A percentile compares a stretch with the other conserved stretches of the same genome.
phyloP scores from a whole-genome alignment of 2,113 vertebrate species.

The Equus przewalskii region DNA sequence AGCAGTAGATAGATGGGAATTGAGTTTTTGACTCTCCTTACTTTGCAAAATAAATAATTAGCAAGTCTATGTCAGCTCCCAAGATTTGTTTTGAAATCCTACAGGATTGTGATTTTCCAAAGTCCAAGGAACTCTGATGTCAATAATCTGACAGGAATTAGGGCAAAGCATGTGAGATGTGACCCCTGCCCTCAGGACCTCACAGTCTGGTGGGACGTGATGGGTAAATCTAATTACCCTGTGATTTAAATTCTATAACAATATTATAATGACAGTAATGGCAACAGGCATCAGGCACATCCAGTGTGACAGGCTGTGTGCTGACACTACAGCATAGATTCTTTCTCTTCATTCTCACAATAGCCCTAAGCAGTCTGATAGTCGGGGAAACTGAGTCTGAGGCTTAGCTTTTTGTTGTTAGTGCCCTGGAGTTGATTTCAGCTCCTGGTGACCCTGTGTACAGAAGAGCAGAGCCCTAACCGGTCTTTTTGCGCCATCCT shows the following conservation, averaged over 20 bases:
- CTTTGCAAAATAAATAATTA: constrained; percentile 23
- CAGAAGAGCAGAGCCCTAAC: too few species aligned
- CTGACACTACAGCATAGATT: fast-evolving
- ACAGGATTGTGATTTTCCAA: neutral
- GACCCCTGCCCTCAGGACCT: neutral
- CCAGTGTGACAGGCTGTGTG: neutral
- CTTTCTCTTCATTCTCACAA: neutral
- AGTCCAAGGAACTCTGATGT: neutral
- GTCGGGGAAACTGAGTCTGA: neutral
- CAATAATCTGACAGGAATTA: neutral
- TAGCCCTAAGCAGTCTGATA: neutral
- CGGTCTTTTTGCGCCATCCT: too few species aligned
- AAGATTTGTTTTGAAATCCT: constrained; percentile 18
- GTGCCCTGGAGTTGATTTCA: too few species aligned
- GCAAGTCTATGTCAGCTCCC: neutral
- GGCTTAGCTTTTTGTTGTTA: neutral
- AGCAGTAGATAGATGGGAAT: neutral
- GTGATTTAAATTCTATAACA: neutral
- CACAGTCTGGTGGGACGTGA: neutral
- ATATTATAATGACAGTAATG: neutral
- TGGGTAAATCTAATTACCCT: too few species aligned
- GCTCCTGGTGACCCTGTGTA: too few species aligned
- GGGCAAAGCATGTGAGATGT: fast-evolving
- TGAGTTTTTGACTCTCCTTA: neutral
- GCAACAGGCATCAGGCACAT: neutral